Evolutionary conservation across 1,140 invertebrate genomes (phyloP).

Genomic region (Saccostrea glomerata): DNA sequence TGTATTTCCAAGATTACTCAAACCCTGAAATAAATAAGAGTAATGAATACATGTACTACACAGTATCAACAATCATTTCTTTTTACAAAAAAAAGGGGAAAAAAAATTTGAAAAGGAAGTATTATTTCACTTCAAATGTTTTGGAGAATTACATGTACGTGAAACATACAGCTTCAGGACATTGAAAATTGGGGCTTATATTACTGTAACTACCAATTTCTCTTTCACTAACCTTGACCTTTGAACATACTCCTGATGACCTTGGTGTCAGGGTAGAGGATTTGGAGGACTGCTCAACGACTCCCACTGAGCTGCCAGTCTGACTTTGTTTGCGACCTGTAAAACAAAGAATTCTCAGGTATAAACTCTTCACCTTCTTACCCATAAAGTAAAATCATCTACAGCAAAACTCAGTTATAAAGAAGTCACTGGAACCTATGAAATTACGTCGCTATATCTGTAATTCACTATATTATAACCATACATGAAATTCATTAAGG

Average conservation of each 20-base stretch:
- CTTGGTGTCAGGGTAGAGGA: not conserved
- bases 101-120: not conserved
- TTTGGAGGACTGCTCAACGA: not conserved
- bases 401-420: too few relatives aligned
- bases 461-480: too few relatives aligned
- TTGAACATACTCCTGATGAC: constrained; percentile 8
- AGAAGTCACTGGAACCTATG: too few relatives aligned
- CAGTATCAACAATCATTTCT: not conserved
- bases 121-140: not conserved
- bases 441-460: too few relatives aligned
- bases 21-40: constrained; percentile 66
- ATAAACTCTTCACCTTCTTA: too few relatives aligned
- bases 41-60: not conserved
- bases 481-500: too few relatives aligned
- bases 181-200: too few relatives aligned
- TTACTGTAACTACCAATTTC: too few relatives aligned
- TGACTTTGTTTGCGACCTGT: not conserved
- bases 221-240: not conserved
- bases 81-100: too few relatives aligned
- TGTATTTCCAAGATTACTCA: constrained; percentile 93
- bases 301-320: not conserved
- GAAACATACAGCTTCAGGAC: too few relatives aligned
- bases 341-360: not conserved
- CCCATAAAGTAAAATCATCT: too few relatives aligned
- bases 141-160: too few relatives aligned